Base-by-base conservation (phyloP, 2,113 vertebrate genomes). In the Mesoclemmys tuberculata region DNA sequence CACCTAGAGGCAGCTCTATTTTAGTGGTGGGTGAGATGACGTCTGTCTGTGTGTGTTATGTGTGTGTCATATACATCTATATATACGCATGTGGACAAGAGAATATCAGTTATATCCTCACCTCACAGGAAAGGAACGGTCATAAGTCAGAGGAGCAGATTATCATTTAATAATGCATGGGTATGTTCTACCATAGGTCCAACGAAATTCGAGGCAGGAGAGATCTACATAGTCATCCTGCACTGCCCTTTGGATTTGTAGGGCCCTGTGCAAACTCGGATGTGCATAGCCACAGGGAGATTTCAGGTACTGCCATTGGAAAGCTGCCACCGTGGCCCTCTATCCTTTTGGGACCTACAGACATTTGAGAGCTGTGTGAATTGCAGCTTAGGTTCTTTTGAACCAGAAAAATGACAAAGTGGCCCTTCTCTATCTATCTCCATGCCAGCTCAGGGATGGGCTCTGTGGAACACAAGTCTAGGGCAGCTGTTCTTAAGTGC, bases 341-440 rank as follows among this genome's bases (percentile, higher is more conserved):
- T 77, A 19, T 77, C 29, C 55, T 93, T 93, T 41, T 48, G 51
- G 93, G 80, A 89, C 55, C 84, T 77, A 56, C 2, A 85, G 38
- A 11, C 13, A 51, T 89, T 81, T 81, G 48, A 41, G 22, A 93
- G 22, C n/a, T 77, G 26, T 46, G 21, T 77, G 41, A 77, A 26
- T 27, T 46, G 44, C 41, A 41, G 4, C 26, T 8, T 44, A 27
- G 12, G 41, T 26, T 27, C 44, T 77, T 77, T 14, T 75, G 24
- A 46, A 44, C 24, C 26, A 77, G 74, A 44, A 27, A 46, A 46
- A 46, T 77, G 74, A 44, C 24, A 46, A 77, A 87, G 35, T 5
- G 91, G 27, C 24, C 95, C 55, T 81, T 38, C 92, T 44, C 84
- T 18, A 55, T 55, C 46, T 96, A 77, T 38, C 93, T 91, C 44